Conservation (phyloP, 1,140 invertebrate species). For the Bombus pascuorum region DNA sequence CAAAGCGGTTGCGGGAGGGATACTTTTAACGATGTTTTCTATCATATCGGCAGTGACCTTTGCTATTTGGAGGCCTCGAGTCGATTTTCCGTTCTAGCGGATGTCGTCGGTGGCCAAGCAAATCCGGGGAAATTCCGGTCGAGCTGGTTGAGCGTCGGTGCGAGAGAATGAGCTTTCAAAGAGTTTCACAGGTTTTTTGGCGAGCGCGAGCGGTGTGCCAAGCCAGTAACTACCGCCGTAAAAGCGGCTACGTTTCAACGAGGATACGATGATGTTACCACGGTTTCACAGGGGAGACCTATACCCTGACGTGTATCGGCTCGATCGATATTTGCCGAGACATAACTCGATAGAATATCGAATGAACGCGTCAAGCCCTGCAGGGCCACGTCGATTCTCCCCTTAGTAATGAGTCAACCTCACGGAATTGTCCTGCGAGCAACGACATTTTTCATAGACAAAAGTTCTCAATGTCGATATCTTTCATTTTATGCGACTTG, state of each 20-base stretch:
- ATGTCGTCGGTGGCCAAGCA: slow-evolving; percentile 10
- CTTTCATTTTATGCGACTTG: background rate
- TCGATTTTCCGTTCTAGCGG: slow-evolving; percentile 26
- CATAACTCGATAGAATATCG: slow-evolving; percentile 71
- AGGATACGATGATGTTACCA: slow-evolving; percentile 48
- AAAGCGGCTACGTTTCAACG: slow-evolving; percentile 35
- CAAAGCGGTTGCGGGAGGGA: background rate
- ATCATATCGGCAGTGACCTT: slow-evolving; percentile 10
- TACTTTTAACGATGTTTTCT: background rate
- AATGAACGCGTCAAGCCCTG: slow-evolving; percentile 56
- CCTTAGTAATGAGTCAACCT: slow-evolving; percentile 53
- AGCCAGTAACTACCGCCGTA: background rate
- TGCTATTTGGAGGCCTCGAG: slow-evolving; percentile 14
- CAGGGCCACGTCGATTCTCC: slow-evolving; percentile 29
- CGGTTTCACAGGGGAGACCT: slow-evolving; percentile 44
- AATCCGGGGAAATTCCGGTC: slow-evolving; percentile 39
- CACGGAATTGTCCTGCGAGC: slow-evolving; percentile 30
- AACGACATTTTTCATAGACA: background rate
- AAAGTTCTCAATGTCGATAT: background rate
- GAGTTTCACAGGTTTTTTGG: slow-evolving; percentile 58
- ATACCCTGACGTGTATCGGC: slow-evolving; percentile 46
- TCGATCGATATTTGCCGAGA: slow-evolving; percentile 71
- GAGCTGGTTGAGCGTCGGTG: slow-evolving; percentile 47
- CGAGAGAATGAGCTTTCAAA: slow-evolving; percentile 55
- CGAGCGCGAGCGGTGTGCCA: background rate